Evolutionary conservation across 2,888 invertebrate genomes (phyloP).

Genomic region (Harpalus rubripes): DNA sequence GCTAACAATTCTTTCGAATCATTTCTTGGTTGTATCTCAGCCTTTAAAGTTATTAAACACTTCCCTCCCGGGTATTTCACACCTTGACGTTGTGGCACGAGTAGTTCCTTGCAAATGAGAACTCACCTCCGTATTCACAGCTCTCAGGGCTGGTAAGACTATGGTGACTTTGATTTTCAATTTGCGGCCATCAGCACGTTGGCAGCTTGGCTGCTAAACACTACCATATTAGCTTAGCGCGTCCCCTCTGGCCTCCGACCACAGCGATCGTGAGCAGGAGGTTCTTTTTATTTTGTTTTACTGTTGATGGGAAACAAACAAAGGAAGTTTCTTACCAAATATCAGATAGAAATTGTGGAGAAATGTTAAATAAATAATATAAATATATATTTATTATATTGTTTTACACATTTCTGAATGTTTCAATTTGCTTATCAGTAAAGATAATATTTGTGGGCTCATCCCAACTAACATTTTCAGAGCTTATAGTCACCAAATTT

Average conservation of each 20-base stretch:
- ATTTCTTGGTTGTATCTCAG: neutral
- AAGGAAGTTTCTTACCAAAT: neutral
- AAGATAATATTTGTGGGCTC: no score
- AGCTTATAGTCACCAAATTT: no score
- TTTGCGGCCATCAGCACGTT: constrained; percentile 29
- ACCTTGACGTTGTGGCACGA: constrained; percentile 55
- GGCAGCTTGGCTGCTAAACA: constrained; percentile 34
- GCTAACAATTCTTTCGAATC: no score
- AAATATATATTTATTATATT: no score
- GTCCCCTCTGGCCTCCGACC: constrained; percentile 3
- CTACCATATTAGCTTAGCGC: constrained; percentile 61
- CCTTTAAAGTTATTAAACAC: constrained; percentile 5
- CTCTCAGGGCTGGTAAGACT: neutral
- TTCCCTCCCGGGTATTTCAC: constrained; percentile 49
- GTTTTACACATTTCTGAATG: no score
- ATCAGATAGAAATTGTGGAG: neutral
- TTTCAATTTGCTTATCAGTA: no score
- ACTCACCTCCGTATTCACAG: constrained; percentile 12
- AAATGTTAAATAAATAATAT: constrained; percentile 6
- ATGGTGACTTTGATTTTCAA: constrained; percentile 55
- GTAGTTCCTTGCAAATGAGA: constrained; percentile 40
- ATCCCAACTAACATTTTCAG: no score
- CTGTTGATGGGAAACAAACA: constrained; percentile 45
- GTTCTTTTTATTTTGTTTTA: constrained; percentile 21
- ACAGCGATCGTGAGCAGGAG: constrained; percentile 5